phyloP scores from a whole-genome alignment of 2,797 vertebrate genomes.

The Threskiornis aethiopicus region DNA sequence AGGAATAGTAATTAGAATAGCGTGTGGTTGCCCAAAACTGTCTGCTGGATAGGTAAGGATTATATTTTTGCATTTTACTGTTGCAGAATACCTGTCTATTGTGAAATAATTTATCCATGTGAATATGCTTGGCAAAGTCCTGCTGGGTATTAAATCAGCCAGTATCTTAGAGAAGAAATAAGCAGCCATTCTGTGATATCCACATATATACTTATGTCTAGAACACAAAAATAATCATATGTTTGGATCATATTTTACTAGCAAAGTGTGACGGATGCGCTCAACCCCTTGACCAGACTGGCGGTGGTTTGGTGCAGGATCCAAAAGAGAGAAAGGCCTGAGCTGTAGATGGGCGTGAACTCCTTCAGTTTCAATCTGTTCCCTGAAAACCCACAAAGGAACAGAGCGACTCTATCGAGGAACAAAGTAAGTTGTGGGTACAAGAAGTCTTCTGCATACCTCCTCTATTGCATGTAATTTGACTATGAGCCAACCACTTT shows the following conservation, averaged over 20 bases:
- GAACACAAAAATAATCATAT: neutral
- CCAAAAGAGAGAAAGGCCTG: no score
- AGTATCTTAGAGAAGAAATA: constrained; percentile 88
- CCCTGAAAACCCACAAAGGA: no score
- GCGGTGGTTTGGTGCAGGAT: no score
- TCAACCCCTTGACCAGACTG: no score
- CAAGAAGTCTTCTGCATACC: no score
- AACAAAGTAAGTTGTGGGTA: no score
- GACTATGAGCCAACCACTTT: no score
- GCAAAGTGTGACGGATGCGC: no score
- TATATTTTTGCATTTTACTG: neutral
- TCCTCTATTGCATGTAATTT: no score
- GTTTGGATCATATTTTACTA: neutral
- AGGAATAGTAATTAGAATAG: neutral
- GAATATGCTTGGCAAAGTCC: constrained; percentile 80
- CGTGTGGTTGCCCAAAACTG: neutral
- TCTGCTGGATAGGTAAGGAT: neutral
- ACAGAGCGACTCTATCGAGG: no score
- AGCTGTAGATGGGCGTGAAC: no score
- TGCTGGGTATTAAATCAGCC: constrained; percentile 82
- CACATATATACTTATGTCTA: constrained; percentile 90
- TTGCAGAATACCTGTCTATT: constrained; percentile 41
- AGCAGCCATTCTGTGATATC: constrained; percentile 88
- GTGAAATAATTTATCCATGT: constrained; percentile 83
- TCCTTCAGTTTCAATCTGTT: no score